Percentiles rank a stretch among this genome's conserved stretches.
Evolutionary conservation across 2,113 vertebrate species (phyloP).

Genomic region (Meriones unguiculatus): DNA sequence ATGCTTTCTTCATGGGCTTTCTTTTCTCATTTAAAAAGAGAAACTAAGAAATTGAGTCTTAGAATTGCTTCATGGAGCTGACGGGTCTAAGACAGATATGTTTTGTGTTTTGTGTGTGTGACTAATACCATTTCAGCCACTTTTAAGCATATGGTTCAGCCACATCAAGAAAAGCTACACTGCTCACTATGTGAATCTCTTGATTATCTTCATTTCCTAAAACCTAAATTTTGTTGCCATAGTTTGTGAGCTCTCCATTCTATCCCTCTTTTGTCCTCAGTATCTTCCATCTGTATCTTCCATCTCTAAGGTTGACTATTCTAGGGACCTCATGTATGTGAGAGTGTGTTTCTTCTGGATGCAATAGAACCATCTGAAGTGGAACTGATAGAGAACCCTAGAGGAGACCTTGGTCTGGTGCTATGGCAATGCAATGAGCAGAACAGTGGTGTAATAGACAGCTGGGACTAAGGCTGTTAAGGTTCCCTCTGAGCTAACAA

Average conservation of each 20-base stretch:
- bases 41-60: not conserved
- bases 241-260: rapidly evolving
- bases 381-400: not conserved
- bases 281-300: rapidly evolving
- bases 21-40: no score
- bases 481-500: not conserved
- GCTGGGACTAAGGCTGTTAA: no score
- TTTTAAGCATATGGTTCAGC: not conserved
- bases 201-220: not conserved
- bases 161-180: rapidly evolving
- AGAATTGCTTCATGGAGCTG: not conserved
- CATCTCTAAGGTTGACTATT: no score
- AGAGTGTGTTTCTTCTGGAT: not conserved
- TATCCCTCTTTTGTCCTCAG: rapidly evolving
- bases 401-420: not conserved
- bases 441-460: not conserved
- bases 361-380: not conserved
- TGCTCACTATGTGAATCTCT: no score
- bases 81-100: not conserved
- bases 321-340: rapidly evolving
- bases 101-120: not conserved
- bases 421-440: not conserved
- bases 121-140: not conserved
- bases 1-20: not conserved
- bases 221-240: not conserved